These are phyloP conservation scores for Exephanes ischioxanthus DNA, from an alignment of 2,888 invertebrate genomes.

Conservation along the genomic window DNA sequence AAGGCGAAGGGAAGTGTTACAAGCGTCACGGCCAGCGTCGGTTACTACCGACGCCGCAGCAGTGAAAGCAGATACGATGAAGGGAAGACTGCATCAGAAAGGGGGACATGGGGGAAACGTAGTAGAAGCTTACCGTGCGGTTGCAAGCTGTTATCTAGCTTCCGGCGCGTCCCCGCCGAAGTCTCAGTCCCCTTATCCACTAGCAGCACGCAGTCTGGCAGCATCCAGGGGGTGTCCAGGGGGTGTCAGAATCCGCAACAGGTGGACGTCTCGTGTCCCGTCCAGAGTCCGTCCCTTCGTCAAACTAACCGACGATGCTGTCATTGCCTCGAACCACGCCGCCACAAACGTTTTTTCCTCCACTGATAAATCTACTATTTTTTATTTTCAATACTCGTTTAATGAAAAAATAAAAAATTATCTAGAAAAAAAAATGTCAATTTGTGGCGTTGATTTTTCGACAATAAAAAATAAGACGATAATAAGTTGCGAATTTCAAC, in stretches of 20 bases:
- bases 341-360: slow-evolving; percentile 2
- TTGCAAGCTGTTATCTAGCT: slow-evolving; percentile 50
- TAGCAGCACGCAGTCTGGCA: not conserved
- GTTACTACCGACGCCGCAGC: not conserved
- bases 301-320: slow-evolving; percentile 19
- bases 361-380: too few relatives aligned
- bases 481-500: too few relatives aligned
- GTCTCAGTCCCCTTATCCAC: slow-evolving; percentile 32
- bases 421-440: too few relatives aligned
- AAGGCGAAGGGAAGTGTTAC: not conserved
- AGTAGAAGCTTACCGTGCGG: slow-evolving; percentile 27
- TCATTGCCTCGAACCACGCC: slow-evolving; percentile 21
- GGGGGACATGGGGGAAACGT: slow-evolving; percentile 2
- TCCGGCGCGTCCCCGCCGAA: slow-evolving; percentile 41
- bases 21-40: not conserved
- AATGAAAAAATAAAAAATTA: not conserved
- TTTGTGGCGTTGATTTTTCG: too few relatives aligned
- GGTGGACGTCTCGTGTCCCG: slow-evolving; percentile 78
- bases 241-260: slow-evolving; percentile 79
- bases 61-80: not conserved
- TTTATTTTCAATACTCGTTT: not conserved
- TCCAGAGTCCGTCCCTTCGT: slow-evolving; percentile 35
- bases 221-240: slow-evolving; percentile 36
- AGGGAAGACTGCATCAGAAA: not conserved
- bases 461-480: too few relatives aligned